Percentiles rank a stretch among this genome's conserved stretches.
Conservation (phyloP, 2,797 vertebrate genomes). For the Anas capensis region DNA sequence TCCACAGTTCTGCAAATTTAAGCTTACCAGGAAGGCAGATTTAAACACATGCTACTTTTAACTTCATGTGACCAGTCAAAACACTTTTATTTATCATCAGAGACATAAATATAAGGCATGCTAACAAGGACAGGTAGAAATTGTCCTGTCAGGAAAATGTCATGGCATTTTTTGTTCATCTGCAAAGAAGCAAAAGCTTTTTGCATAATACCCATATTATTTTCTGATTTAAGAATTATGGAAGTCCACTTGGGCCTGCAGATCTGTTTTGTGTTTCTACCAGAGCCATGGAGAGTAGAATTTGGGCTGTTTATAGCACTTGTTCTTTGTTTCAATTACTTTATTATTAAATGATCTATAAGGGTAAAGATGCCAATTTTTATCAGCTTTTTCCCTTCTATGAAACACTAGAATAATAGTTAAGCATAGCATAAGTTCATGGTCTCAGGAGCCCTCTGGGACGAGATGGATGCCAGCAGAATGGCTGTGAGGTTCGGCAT, state of each 20-base stretch:
- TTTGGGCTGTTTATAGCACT: background rate
- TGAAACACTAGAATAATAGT: background rate
- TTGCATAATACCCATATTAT: constrained; percentile 37
- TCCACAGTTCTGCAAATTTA: constrained; percentile 19
- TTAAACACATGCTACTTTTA: constrained; percentile 31
- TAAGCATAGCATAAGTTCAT: background rate
- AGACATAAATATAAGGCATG: constrained; percentile 19
- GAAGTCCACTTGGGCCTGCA: constrained; percentile 3
- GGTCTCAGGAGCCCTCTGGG: background rate
- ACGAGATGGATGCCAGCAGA: background rate
- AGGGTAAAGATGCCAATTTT: background rate
- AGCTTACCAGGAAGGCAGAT: background rate
- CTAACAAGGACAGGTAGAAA: constrained; percentile 65
- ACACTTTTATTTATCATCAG: constrained; percentile 37
- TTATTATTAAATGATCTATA: background rate
- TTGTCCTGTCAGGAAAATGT: constrained; percentile 65
- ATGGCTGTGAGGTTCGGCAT: background rate
- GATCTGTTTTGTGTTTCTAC: background rate
- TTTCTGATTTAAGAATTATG: background rate
- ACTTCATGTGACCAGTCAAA: constrained; percentile 41
- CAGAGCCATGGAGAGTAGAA: background rate
- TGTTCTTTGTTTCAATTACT: background rate
- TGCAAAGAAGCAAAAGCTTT: constrained; percentile 65
- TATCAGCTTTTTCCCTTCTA: background rate
- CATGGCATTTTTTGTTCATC: constrained; percentile 63